Conservation (phyloP, 2,888 invertebrate species). For the Spilosoma lubricipeda region DNA sequence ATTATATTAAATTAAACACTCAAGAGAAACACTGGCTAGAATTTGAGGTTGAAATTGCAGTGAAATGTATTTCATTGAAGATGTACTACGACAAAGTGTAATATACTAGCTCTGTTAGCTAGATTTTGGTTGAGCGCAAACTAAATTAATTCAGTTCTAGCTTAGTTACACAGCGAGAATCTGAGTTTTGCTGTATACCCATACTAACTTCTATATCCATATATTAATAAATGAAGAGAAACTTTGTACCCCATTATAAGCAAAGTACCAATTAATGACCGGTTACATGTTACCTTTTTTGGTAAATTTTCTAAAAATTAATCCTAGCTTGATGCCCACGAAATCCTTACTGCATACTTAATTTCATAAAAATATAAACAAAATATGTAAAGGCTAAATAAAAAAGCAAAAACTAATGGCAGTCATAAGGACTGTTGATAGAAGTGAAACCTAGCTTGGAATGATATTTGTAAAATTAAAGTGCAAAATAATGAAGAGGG, state of each 20-base stretch:
- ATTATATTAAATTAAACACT: background rate
- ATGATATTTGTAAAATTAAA: too few species aligned
- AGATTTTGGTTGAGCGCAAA: background rate
- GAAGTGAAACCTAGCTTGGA: too few species aligned
- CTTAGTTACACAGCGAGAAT: background rate
- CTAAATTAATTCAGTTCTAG: constrained; percentile 2
- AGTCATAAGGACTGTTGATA: too few species aligned
- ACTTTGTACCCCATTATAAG: too few species aligned
- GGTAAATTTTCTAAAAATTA: too few species aligned
- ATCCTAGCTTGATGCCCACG: too few species aligned
- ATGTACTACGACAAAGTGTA: background rate
- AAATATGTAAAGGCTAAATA: too few species aligned
- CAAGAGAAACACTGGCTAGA: background rate
- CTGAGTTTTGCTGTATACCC: background rate
- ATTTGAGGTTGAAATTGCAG: background rate
- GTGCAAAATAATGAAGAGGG: too few species aligned
- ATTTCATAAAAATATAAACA: background rate
- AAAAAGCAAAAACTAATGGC: too few species aligned
- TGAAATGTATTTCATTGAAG: background rate
- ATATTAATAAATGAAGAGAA: too few species aligned
- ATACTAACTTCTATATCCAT: background rate
- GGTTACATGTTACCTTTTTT: too few species aligned
- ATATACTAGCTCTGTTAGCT: background rate
- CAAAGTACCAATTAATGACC: too few species aligned
- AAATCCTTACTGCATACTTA: background rate